phyloP scores from a whole-genome alignment of 2,888 invertebrate species.

The Lochmaea capreae region DNA sequence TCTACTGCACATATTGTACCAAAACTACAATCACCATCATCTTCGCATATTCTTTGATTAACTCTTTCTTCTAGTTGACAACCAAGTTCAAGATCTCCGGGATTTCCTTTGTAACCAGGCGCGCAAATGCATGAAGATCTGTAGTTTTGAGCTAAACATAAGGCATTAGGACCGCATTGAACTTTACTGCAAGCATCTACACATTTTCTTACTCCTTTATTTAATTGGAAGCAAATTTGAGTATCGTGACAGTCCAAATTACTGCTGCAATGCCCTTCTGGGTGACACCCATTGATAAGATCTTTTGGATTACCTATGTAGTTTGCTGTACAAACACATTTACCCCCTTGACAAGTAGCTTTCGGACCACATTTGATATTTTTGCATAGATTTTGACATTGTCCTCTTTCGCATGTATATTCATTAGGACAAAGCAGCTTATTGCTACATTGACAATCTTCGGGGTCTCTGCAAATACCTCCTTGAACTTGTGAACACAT shows the following conservation, averaged over 20 bases:
- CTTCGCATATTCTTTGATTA: slow-evolving; percentile 73
- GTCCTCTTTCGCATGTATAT: slow-evolving; percentile 78
- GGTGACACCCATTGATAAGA: slow-evolving; percentile 75
- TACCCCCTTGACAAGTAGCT: slow-evolving; percentile 83
- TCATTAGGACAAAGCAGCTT: slow-evolving; percentile 82
- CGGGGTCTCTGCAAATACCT: slow-evolving; percentile 77
- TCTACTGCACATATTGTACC: slow-evolving; percentile 78
- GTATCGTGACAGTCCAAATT: slow-evolving; percentile 85
- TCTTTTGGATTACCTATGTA: slow-evolving; percentile 82
- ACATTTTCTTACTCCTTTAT: slow-evolving; percentile 83
- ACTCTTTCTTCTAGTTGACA: slow-evolving; percentile 78
- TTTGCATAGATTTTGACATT: slow-evolving; percentile 83
- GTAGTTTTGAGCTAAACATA: slow-evolving; percentile 87
- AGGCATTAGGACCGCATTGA: slow-evolving; percentile 90
- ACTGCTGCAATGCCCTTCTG: slow-evolving; percentile 81
- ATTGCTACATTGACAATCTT: slow-evolving; percentile 77
- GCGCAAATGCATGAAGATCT: slow-evolving; percentile 88
- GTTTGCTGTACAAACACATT: slow-evolving; percentile 84
- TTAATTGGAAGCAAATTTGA: slow-evolving; percentile 89
- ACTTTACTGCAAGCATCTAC: slow-evolving; percentile 88
- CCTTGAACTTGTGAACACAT: slow-evolving; percentile 80
- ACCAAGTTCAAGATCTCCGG: slow-evolving; percentile 81
- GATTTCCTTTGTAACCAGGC: slow-evolving; percentile 85
- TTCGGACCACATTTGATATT: slow-evolving; percentile 83
- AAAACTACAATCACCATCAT: slow-evolving; percentile 78